Evolutionary conservation across 2,113 vertebrate genomes (phyloP).

Genomic region (Paralichthys olivaceus): DNA sequence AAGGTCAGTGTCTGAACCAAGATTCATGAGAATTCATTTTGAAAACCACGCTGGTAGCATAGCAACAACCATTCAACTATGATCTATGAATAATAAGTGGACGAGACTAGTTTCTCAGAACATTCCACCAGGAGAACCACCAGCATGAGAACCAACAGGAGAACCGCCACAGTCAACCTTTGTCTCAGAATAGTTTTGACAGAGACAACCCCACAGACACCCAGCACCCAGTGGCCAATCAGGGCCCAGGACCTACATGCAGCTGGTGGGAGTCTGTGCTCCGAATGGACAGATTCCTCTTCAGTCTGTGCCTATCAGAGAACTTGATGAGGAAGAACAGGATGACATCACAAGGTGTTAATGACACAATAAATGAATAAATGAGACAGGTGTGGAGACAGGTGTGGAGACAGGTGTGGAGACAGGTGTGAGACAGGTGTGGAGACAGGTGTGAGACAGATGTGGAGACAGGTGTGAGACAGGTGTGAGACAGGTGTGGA

Average conservation of each 20-base stretch:
- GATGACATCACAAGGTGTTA: slow-evolving; percentile 19
- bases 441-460: neutral
- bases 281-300: slow-evolving; percentile 76
- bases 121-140: neutral
- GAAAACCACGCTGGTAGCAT: too few species aligned
- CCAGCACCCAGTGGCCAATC: slow-evolving; percentile 28
- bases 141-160: neutral
- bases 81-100: too few species aligned
- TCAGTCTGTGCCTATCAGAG: slow-evolving; percentile 54
- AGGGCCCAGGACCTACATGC: slow-evolving; percentile 68
- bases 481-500: neutral
- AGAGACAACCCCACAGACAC: neutral
- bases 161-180: neutral
- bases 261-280: slow-evolving; percentile 57
- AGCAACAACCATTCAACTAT: too few species aligned
- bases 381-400: neutral
- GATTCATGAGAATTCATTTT: too few species aligned
- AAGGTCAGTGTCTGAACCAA: too few species aligned
- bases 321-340: slow-evolving; percentile 62
- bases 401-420: neutral
- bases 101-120: too few species aligned
- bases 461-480: neutral
- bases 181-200: neutral
- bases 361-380: neutral
- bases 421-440: neutral